These are phyloP conservation scores for Tragelaphus strepsiceros DNA, from an alignment of 2,113 vertebrate species.

Conservation along the genomic window DNA sequence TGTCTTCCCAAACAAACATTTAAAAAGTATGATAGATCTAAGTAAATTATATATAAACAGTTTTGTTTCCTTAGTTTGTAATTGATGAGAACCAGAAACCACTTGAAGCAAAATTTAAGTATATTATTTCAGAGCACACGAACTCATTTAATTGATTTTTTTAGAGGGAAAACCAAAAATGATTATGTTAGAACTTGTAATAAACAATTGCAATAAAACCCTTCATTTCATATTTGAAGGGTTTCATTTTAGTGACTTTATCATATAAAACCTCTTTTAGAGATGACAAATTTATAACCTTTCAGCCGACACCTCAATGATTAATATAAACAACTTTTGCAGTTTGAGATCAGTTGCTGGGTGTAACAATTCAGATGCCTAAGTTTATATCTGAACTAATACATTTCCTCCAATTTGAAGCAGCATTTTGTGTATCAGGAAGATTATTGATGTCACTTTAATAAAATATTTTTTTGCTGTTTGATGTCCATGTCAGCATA, in stretches of 20 bases:
- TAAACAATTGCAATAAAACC: slow-evolving; percentile 44
- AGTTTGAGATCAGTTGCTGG: slow-evolving; percentile 57
- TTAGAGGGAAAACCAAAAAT: slow-evolving; percentile 8
- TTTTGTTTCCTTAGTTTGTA: slow-evolving; percentile 34
- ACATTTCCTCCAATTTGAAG: slow-evolving; percentile 17
- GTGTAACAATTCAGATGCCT: background rate
- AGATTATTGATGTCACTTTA: slow-evolving; percentile 11
- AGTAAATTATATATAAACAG: slow-evolving; percentile 29
- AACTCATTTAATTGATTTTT: background rate
- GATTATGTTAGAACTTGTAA: slow-evolving; percentile 12
- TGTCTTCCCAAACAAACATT: slow-evolving; percentile 33
- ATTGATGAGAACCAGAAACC: slow-evolving; percentile 31
- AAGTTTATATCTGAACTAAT: slow-evolving; percentile 9
- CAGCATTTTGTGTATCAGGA: slow-evolving; percentile 31
- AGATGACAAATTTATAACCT: slow-evolving; percentile 48
- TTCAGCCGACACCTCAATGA: background rate
- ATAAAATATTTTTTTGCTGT: background rate
- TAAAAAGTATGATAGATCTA: slow-evolving; percentile 28
- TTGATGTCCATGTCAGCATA: background rate
- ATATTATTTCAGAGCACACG: background rate
- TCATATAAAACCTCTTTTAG: slow-evolving; percentile 27
- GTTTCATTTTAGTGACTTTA: slow-evolving; percentile 38
- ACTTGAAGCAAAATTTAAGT: slow-evolving; percentile 37
- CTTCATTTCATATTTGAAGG: background rate
- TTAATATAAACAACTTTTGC: slow-evolving; percentile 37